Percentiles rank a stretch among this genome's conserved stretches.
phyloP scores from a whole-genome alignment of 2,113 vertebrate genomes.

The Todiramphus chloris region DNA sequence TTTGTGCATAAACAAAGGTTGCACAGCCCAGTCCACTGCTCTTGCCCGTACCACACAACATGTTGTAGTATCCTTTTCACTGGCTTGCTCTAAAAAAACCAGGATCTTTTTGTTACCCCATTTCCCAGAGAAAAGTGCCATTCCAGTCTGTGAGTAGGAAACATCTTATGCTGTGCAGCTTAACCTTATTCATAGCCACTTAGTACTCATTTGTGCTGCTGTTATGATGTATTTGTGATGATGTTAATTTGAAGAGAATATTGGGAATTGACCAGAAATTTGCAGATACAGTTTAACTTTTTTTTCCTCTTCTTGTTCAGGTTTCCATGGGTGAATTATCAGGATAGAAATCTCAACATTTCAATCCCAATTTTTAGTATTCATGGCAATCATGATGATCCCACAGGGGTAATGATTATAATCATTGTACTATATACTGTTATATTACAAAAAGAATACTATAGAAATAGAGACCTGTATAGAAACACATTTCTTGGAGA shows the following conservation, averaged over 20 bases:
- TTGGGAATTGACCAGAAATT: background rate
- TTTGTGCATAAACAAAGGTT: background rate
- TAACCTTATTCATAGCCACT: background rate
- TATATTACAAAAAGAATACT: background rate
- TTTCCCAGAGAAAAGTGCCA: background rate
- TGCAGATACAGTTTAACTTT: background rate
- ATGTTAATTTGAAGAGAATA: background rate
- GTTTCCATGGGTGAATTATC: conserved; percentile 98
- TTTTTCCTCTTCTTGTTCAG: conserved; percentile 66
- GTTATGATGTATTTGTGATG: background rate
- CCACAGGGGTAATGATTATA: conserved; percentile 90
- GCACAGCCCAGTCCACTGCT: background rate
- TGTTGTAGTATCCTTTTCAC: background rate
- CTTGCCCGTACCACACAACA: background rate
- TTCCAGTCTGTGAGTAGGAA: background rate
- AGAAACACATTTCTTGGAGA: background rate
- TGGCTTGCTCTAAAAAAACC: background rate
- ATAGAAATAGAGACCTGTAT: background rate
- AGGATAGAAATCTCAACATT: conserved; percentile 95
- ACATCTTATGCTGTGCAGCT: background rate
- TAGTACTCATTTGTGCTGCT: background rate
- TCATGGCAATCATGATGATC: conserved; percentile 98
- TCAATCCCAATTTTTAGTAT: conserved; percentile 95
- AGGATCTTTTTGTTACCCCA: background rate
- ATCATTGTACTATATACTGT: background rate